Evolutionary conservation across 2,113 vertebrate genomes (phyloP).

Genomic region (Chionodraco myersi): DNA sequence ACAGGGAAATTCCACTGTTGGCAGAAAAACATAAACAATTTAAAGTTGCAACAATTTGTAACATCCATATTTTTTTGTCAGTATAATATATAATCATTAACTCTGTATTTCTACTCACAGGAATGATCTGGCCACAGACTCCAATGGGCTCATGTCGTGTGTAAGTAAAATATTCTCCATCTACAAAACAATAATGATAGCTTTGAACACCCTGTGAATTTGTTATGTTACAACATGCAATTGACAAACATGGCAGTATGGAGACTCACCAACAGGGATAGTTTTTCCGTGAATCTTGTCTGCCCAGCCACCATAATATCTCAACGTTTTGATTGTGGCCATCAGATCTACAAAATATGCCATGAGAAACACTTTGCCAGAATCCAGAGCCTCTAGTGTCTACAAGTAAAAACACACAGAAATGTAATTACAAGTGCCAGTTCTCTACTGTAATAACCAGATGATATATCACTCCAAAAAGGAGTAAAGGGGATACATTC

Average conservation of each 20-base stretch:
- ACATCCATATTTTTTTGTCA: too few relatives aligned
- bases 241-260: background rate
- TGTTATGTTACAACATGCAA: background rate
- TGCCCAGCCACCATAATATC: slow-evolving; percentile 90
- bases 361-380: slow-evolving; percentile 87
- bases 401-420: slow-evolving; percentile 50
- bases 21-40: background rate
- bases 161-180: slow-evolving; percentile 90
- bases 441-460: background rate
- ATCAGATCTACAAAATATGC: slow-evolving; percentile 87
- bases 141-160: slow-evolving; percentile 91
- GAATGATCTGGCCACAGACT: slow-evolving; percentile 92
- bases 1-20: slow-evolving; percentile 96
- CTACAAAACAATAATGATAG: slow-evolving; percentile 65
- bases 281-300: slow-evolving; percentile 91
- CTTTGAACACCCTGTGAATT: background rate
- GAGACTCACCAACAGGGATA: slow-evolving; percentile 87
- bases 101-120: slow-evolving; percentile 82
- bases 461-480: too few relatives aligned
- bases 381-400: slow-evolving; percentile 89
- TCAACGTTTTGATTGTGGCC: slow-evolving; percentile 86
- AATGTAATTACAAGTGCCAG: background rate
- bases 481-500: too few relatives aligned
- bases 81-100: too few relatives aligned
- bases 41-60: background rate